Evolutionary conservation across 2,113 vertebrate species (phyloP).

Genomic region (Apodemus speciosus): DNA sequence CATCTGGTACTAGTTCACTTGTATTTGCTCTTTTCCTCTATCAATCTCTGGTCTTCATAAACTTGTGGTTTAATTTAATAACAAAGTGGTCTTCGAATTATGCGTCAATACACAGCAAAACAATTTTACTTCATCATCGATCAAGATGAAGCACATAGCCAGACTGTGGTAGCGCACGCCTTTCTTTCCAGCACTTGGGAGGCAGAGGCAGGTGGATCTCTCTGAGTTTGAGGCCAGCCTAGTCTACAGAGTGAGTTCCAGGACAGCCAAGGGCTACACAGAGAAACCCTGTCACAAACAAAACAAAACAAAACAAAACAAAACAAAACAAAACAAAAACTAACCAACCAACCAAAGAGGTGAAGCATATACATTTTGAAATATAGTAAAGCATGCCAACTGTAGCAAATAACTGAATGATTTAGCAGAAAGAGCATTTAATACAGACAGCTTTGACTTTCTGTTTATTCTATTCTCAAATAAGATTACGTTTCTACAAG

Average conservation of each 20-base stretch:
- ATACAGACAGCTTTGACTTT: not conserved
- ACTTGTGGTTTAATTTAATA: not conserved
- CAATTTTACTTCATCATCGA: not conserved
- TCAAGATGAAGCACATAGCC: not conserved
- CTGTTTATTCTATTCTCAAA: not conserved
- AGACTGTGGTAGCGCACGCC: no score
- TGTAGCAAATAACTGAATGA: not conserved
- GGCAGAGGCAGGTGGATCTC: no score
- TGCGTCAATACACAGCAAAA: not conserved
- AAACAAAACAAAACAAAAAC: no score
- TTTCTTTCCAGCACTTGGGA: no score
- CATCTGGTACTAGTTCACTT: not conserved
- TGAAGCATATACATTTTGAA: not conserved
- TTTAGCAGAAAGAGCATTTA: not conserved
- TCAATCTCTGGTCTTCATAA: not conserved
- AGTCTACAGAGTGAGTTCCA: no score
- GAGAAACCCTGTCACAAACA: no score
- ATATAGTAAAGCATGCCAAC: not conserved
- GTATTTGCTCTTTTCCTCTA: constrained; percentile 7
- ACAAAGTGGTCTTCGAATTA: not conserved
- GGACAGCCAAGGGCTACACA: no score
- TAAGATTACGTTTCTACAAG: not conserved
- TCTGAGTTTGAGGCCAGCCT: no score
- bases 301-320: no score
- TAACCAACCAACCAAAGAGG: not conserved